phyloP scores from a whole-genome alignment of 2,888 invertebrate genomes.

The Tipula confusa region DNA sequence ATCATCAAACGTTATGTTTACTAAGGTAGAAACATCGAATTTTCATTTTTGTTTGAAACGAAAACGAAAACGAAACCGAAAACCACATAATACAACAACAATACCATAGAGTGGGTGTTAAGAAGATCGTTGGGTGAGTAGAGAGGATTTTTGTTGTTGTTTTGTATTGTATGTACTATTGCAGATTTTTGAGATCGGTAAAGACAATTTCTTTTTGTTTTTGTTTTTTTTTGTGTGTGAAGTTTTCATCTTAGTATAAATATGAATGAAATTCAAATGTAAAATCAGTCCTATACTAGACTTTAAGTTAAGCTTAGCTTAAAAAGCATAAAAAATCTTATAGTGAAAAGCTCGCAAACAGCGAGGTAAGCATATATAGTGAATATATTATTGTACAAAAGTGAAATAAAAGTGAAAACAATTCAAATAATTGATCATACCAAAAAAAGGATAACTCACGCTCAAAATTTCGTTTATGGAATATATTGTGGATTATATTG shows the following conservation, averaged over 20 bases:
- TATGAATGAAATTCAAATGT: neutral
- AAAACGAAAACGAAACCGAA: neutral
- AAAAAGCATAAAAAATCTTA: neutral
- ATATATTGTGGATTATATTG: constrained; percentile 20
- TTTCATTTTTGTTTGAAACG: neutral
- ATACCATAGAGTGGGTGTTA: constrained; percentile 26
- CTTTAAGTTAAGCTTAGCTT: constrained; percentile 26
- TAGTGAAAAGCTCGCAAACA: neutral
- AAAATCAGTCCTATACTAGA: constrained; percentile 30
- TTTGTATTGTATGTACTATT: neutral
- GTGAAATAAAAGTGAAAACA: neutral
- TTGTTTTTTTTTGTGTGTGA: neutral
- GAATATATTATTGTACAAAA: neutral
- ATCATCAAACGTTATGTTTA: neutral
- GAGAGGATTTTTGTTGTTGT: constrained; percentile 8
- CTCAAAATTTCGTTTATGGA: neutral
- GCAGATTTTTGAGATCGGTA: constrained; percentile 28
- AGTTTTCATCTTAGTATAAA: constrained; percentile 30
- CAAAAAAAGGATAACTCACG: neutral
- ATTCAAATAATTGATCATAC: constrained; percentile 26
- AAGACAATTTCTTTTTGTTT: constrained; percentile 31
- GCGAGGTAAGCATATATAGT: constrained; percentile 27
- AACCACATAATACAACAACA: neutral
- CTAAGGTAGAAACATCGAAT: neutral
- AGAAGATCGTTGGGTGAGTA: neutral